These are phyloP conservation scores for Acleris emargana DNA, from an alignment of 2,888 invertebrate genomes.

Conservation along the genomic window DNA sequence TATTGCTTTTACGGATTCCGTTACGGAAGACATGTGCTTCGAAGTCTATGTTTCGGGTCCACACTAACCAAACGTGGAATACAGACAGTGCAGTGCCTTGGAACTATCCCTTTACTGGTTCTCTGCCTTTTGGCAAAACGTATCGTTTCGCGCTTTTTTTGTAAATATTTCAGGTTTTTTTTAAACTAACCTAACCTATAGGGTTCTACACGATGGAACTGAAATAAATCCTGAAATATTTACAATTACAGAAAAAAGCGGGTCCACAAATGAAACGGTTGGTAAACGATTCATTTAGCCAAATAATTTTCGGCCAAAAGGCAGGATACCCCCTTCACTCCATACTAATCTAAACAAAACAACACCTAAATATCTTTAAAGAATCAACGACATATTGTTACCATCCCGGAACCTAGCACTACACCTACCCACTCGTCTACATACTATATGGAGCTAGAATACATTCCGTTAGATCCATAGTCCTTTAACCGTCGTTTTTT, in stretches of 20 bases:
- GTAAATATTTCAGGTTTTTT: too few species aligned
- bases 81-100: conserved; percentile 20
- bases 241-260: too few species aligned
- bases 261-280: too few species aligned
- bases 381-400: conserved; percentile 39
- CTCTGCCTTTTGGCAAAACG: too few species aligned
- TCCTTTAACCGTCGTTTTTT: too few species aligned
- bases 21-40: conserved; percentile 68
- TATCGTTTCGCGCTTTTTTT: too few species aligned
- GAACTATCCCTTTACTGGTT: conserved; percentile 13
- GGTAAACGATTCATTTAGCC: too few species aligned
- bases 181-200: too few species aligned
- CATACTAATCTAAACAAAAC: conserved; percentile 31
- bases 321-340: conserved; percentile 8
- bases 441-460: background rate
- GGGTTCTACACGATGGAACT: too few species aligned
- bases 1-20: conserved; percentile 72
- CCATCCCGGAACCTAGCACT: conserved; percentile 28
- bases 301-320: too few species aligned
- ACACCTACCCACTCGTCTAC: background rate
- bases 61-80: conserved; percentile 20
- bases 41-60: conserved; percentile 34
- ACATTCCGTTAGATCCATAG: background rate
- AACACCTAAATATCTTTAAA: conserved; percentile 41
- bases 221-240: too few species aligned